Evolutionary conservation across 37 sponge, comb jelly and placozoan genomes (phyloP), one percentile per base, ranked within the genome.

Genomic region (Hormiphora californensis): DNA sequence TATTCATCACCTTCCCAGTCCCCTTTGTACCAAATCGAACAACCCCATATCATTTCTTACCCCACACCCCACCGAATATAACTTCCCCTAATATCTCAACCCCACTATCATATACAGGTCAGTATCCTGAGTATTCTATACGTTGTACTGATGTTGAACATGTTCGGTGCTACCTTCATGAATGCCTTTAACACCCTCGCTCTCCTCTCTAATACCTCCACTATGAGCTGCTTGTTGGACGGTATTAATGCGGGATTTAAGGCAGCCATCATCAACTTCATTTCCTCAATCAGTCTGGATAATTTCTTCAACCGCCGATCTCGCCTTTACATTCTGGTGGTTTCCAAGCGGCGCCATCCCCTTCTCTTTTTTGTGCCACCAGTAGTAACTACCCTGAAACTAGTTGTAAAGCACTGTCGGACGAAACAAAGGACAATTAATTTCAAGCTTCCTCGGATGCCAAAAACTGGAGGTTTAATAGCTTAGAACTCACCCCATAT

Each of bases 141-240:
- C 25, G 32, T 37, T 1, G 81, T 73, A 8, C 28, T 73, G 4
- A 21, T 22, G 40, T 19, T 73, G 28, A 73, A 73, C 81, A n/a
- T 73, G 4, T 15, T 36, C 44, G 81, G 81, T 5, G 81, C 81
- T 2, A 43, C 81, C 5, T 46, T 73, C 27, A 27, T 73, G 36
- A 73, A 73, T 46, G 21, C 46, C 81, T 73, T 73, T 46, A 73
- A 73, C 81, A n/a, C 25, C 81, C 23, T 73, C 4, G 81, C 81
- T 30, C 81, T 73, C 17, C 25, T 73, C 81, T 73, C 81, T 30
- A 43, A 15, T 12, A 40, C 81, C 23, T 73, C 81, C 27, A 33
- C 46, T 25, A 73, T 73, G 81, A 15, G 46, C 23, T 73, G 81
- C 25, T 30, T 73, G 4, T 1, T 73, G 4, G 81, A 73, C 30